These are phyloP conservation scores for Troides helena DNA, from an alignment of 2,888 invertebrate genomes.

Conservation along the genomic window DNA sequence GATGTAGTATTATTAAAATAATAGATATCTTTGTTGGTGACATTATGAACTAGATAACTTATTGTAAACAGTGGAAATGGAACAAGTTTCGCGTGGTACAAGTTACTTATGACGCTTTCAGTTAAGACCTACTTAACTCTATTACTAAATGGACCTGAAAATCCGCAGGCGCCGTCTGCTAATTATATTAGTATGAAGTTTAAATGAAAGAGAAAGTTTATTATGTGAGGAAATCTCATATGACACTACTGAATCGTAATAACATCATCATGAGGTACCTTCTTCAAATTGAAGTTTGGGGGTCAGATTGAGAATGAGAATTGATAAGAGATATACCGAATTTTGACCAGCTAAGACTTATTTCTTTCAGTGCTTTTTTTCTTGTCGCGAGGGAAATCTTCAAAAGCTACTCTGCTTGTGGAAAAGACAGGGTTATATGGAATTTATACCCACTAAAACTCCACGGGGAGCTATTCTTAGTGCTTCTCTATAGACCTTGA, in stretches of 20 bases:
- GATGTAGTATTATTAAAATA: too few relatives aligned
- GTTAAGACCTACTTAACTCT: constrained; percentile 19
- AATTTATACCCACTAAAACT: too few relatives aligned
- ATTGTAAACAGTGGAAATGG: constrained; percentile 1
- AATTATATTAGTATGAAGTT: constrained; percentile 5
- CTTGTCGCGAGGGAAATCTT: too few relatives aligned
- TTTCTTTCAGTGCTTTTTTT: too few relatives aligned
- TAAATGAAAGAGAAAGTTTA: neutral
- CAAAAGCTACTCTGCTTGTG: too few relatives aligned
- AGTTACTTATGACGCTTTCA: constrained; percentile 1
- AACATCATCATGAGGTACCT: neutral
- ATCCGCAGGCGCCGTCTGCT: constrained; percentile 5
- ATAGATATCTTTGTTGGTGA: neutral
- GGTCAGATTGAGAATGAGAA: too few relatives aligned
- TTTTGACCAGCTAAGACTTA: too few relatives aligned
- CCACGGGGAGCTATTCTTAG: too few relatives aligned
- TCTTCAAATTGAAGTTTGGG: too few relatives aligned
- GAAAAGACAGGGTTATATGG: too few relatives aligned
- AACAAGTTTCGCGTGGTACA: constrained; percentile 7
- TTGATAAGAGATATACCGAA: too few relatives aligned
- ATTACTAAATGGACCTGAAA: constrained; percentile 15
- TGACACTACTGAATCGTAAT: neutral
- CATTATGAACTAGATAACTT: neutral
- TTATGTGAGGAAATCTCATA: neutral
- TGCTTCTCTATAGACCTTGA: too few relatives aligned